Base-by-base conservation (phyloP, 2,797 vertebrate species). In the Syngnathus acus region DNA sequence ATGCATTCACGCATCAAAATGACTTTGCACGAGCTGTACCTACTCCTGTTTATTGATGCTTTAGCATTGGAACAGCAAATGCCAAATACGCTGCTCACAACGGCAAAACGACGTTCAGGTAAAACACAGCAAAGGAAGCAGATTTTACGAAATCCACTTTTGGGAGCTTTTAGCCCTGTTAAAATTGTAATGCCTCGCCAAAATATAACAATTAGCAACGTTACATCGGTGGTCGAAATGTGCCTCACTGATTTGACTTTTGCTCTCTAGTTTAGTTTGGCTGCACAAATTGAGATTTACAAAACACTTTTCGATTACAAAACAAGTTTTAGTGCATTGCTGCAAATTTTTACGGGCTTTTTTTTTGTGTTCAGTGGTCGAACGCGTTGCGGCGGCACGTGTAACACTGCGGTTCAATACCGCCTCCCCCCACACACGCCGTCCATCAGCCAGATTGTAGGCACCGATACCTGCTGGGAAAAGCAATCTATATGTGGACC, bases 401-500 rank as follows among this genome's bases (percentile, higher is more conserved):
- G 68, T 81, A 79, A 81, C 78, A 70, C 71, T 62, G 65, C 19
- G 67, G 84, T 82, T 85, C 84, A 74, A 89, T 86, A 85, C 66
- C 48, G 62, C 77, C 79, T 78, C 71, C 71, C 62, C 59, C 42
- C 39, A 53, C 11, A 13, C 79, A 78, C 76, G 77, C 73, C 40
- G 26, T 78, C 78, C 82, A 84, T 87, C 88, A 85, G 82, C 86
- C 84, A 87, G 85, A 88, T 87, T 78, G 73, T 72, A 75, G 79
- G 73, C 83, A 66, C 77, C 88, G 80, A 88, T 86, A 85, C 83
- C 84, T 82, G 77, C 83, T 84, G 84, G 79, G 85, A 89, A 89
- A 90, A 89, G 79, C 85, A 86, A 90, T 92, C 86, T 78, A 90
- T 89, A 89, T 83, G 81, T 84, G 83, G 81, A 87, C 77, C 81